phyloP scores from a whole-genome alignment of 2,797 vertebrate species.

The Cichlasoma orientale region DNA sequence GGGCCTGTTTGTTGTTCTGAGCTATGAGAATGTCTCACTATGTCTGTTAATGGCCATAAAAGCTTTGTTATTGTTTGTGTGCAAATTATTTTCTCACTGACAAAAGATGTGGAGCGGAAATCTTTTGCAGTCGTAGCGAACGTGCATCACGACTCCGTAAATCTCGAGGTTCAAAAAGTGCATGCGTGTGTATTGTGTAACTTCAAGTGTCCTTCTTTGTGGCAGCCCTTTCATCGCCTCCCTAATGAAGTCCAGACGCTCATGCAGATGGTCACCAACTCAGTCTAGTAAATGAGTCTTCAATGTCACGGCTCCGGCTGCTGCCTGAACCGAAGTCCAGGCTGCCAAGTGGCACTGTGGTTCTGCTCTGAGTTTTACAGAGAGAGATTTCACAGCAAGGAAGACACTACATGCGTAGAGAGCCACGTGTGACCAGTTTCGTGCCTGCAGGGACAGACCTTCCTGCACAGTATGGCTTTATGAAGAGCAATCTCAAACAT shows the following conservation, averaged over 20 bases:
- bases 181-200: not conserved
- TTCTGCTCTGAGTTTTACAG: constrained; percentile 4
- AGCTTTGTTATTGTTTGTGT: not conserved
- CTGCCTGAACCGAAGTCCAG: constrained; percentile 34
- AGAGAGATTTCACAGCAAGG: not conserved
- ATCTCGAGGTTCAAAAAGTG: not conserved
- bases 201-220: constrained; percentile 8
- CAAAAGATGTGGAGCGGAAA: not conserved
- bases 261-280: constrained; percentile 59
- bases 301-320: constrained; percentile 27
- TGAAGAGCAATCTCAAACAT: not conserved
- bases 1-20: constrained; percentile 14
- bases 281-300: constrained; percentile 45
- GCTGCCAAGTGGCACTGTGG: not conserved
- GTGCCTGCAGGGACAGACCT: not conserved
- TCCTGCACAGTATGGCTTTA: not conserved
- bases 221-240: constrained; percentile 40
- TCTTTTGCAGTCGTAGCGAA: not conserved
- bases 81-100: not conserved
- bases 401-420: not conserved
- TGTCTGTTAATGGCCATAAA: constrained; percentile 21
- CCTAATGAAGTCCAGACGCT: constrained; percentile 64
- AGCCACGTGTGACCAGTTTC: too few relatives aligned
- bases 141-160: not conserved
- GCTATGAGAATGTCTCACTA: constrained; percentile 22